Percentiles rank a stretch among this genome's conserved stretches.
Evolutionary conservation across 2,797 vertebrate species (phyloP).

Genomic region (Halcyon smyrnensis): DNA sequence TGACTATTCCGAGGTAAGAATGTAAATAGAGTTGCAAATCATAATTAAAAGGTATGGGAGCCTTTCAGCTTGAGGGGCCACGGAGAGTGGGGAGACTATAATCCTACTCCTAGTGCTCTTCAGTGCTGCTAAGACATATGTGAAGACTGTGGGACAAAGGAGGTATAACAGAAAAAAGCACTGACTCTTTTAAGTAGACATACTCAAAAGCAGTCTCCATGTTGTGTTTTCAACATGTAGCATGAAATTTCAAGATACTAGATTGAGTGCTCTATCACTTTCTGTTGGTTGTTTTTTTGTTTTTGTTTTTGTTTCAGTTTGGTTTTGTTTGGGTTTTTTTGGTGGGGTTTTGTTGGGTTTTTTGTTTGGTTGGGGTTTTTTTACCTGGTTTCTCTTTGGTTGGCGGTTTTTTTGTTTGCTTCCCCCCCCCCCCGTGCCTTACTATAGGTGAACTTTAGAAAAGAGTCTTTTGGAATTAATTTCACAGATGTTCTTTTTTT

Average conservation of each 20-base stretch:
- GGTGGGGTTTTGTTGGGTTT: no score
- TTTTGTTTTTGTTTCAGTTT: no score
- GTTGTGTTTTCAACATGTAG: neutral
- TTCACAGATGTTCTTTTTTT: neutral
- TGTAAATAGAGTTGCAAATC: neutral
- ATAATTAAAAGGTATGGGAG: neutral
- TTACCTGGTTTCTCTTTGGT: no score
- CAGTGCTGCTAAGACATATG: neutral
- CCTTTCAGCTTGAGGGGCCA: neutral
- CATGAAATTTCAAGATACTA: neutral
- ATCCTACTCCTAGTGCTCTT: neutral
- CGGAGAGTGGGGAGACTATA: accelerated
- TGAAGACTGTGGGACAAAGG: neutral
- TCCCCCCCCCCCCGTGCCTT: neutral
- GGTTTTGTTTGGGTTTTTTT: no score
- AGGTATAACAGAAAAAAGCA: neutral
- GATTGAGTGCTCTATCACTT: neutral
- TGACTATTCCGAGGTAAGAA: neutral
- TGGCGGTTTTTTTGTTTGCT: neutral
- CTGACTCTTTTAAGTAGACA: neutral
- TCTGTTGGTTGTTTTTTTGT: no score
- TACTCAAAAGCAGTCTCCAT: neutral
- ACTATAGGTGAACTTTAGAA: neutral
- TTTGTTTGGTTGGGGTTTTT: no score
- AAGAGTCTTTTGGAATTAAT: neutral